These are phyloP conservation scores for Pipra filicauda DNA, from an alignment of 2,113 vertebrate species.

Conservation along the genomic window DNA sequence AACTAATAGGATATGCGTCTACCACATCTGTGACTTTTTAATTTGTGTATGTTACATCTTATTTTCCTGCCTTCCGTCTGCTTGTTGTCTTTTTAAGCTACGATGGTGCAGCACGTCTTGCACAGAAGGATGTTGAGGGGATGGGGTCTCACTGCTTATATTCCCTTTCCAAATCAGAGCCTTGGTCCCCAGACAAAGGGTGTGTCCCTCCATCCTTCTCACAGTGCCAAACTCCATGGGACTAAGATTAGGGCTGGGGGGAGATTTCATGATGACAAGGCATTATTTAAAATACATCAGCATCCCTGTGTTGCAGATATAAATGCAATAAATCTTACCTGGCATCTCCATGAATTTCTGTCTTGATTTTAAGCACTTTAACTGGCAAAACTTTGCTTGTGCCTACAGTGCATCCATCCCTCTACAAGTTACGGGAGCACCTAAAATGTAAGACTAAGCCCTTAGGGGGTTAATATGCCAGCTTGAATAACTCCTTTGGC, in stretches of 20 bases:
- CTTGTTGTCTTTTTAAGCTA: slow-evolving; percentile 35
- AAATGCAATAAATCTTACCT: neutral
- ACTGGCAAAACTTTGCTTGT: neutral
- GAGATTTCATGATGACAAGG: neutral
- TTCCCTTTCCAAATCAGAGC: neutral
- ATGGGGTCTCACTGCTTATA: neutral
- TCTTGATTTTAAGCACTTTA: neutral
- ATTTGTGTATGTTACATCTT: slow-evolving; percentile 50
- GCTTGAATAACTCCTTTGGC: slow-evolving; percentile 8
- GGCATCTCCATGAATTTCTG: neutral
- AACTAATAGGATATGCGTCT: slow-evolving; percentile 54
- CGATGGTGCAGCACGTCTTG: neutral
- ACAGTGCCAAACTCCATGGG: neutral
- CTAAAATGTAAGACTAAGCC: neutral
- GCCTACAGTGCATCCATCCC: neutral
- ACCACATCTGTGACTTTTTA: slow-evolving; percentile 47
- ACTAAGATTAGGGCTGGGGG: neutral
- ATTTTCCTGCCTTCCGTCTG: slow-evolving; percentile 46
- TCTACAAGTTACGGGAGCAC: neutral
- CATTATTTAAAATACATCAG: neutral
- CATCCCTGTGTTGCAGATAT: neutral
- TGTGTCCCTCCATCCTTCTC: neutral
- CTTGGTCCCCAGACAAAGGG: neutral
- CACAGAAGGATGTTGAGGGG: neutral
- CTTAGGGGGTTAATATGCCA: slow-evolving; percentile 10